Evolutionary conservation across 2,888 invertebrate species (phyloP).

Genomic region (Andrena dorsata): DNA sequence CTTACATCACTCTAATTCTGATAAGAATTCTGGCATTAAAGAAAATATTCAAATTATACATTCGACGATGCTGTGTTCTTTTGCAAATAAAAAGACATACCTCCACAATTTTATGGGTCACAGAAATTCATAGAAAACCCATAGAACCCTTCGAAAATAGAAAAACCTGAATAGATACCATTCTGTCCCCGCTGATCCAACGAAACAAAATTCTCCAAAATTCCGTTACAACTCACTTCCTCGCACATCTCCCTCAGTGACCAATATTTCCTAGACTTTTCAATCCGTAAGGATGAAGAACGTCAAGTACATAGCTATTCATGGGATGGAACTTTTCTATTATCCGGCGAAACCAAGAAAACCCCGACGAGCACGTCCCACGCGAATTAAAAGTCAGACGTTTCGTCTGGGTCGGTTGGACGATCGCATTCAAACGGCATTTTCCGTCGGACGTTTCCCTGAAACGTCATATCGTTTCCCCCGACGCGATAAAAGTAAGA

Average conservation of each 20-base stretch:
- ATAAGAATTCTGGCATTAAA: background rate
- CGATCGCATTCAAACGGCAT: slow-evolving; percentile 5
- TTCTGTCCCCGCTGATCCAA: no score
- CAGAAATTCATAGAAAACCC: no score
- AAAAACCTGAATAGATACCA: no score
- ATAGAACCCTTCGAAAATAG: no score
- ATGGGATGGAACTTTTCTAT: background rate
- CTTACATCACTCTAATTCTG: background rate
- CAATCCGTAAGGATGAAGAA: background rate
- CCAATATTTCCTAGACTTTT: background rate
- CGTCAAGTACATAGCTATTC: background rate
- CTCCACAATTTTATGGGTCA: background rate
- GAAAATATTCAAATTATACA: background rate
- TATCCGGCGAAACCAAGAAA: background rate
- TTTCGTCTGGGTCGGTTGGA: background rate
- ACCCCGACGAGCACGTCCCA: background rate
- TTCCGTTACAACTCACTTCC: background rate
- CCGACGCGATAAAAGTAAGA: slow-evolving; percentile 35
- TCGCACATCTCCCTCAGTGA: background rate
- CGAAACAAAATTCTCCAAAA: background rate
- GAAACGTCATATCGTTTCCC: slow-evolving; percentile 33
- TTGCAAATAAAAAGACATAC: no score
- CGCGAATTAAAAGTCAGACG: slow-evolving; percentile 9
- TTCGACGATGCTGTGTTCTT: no score
- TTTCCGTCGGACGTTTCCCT: background rate